Percentiles rank a stretch among this genome's conserved stretches.
phyloP scores from a whole-genome alignment of 2,888 invertebrate genomes.

The Himalopsyche anomala region DNA sequence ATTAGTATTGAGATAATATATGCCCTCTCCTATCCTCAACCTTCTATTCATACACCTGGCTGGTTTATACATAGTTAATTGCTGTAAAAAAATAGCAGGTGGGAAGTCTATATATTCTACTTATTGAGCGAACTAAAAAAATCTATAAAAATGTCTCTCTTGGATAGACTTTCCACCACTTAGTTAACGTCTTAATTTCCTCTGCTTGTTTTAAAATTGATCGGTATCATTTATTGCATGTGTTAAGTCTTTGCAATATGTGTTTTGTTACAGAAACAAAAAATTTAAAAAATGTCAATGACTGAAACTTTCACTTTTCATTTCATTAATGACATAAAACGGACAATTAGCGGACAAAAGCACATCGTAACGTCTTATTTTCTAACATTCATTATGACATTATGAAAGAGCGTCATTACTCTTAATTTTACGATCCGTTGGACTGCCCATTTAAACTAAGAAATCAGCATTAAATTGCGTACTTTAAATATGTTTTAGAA shows the following conservation, averaged over 20 bases:
- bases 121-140: too few relatives aligned
- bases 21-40: too few relatives aligned
- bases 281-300: neutral
- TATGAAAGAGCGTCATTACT: neutral
- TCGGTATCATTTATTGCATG: slow-evolving; percentile 1
- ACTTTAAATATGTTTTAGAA: too few relatives aligned
- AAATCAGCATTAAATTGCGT: neutral
- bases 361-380: neutral
- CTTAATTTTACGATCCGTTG: neutral
- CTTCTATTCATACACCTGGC: too few relatives aligned
- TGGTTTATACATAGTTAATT: too few relatives aligned
- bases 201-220: neutral
- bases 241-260: neutral
- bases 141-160: too few relatives aligned
- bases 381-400: slow-evolving; percentile 13
- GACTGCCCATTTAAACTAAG: neutral
- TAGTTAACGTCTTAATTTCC: too few relatives aligned
- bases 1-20: too few relatives aligned
- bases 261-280: neutral
- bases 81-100: too few relatives aligned
- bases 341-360: slow-evolving; percentile 43
- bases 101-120: too few relatives aligned
- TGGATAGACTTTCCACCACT: too few relatives aligned
- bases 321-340: slow-evolving; percentile 50
- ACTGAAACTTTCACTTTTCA: slow-evolving; percentile 52